Evolutionary conservation across 2,797 vertebrate genomes (phyloP).

Genomic region (Podargus strigoides): DNA sequence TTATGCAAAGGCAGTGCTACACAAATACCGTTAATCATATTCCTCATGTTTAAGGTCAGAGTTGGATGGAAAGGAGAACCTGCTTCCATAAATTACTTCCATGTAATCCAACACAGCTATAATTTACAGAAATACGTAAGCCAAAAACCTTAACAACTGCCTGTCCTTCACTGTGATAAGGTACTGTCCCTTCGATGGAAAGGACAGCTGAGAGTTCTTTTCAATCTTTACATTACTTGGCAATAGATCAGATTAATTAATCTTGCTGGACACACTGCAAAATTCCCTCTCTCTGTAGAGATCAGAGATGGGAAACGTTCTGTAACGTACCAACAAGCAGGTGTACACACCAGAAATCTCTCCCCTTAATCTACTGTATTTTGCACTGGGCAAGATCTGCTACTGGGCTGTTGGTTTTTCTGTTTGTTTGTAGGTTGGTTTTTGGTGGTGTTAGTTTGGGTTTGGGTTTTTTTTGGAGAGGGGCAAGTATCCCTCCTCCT

Average conservation of each 20-base stretch:
- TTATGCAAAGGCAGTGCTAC: background rate
- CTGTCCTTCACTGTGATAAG: background rate
- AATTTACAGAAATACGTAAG: background rate
- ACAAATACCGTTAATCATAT: background rate
- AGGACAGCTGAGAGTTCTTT: background rate
- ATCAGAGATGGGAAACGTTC: background rate
- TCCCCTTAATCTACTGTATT: background rate
- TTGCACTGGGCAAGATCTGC: background rate
- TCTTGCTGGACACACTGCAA: background rate
- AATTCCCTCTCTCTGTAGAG: background rate
- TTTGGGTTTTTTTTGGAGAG: background rate
- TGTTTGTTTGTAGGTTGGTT: background rate
- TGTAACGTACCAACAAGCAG: background rate
- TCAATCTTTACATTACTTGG: background rate
- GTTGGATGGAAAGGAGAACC: background rate
- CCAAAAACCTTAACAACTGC: background rate
- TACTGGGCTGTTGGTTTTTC: background rate
- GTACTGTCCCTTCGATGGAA: background rate
- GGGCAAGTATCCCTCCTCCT: rapidly evolving
- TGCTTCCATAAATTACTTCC: background rate
- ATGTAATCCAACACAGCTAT: background rate
- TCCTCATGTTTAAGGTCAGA: conserved; percentile 10
- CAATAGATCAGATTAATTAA: background rate
- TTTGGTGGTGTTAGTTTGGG: background rate
- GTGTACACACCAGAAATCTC: background rate